Evolutionary conservation across 2,113 vertebrate genomes (phyloP).

Genomic region (Phalacrocorax brasilianus): DNA sequence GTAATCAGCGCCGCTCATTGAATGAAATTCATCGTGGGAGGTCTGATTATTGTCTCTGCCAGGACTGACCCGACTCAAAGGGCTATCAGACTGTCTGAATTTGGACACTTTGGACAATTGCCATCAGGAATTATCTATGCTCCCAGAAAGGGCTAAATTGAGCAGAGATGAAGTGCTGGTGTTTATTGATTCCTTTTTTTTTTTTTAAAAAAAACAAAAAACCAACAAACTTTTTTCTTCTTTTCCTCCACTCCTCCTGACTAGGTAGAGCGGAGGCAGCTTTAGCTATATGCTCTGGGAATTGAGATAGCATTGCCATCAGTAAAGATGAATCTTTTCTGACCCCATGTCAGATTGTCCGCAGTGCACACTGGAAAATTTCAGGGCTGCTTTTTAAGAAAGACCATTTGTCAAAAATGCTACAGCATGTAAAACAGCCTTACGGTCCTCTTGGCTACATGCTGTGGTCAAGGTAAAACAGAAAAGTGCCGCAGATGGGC

Average conservation of each 20-base stretch:
- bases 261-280: neutral
- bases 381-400: neutral
- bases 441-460: fast-evolving
- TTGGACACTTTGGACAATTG: slow-evolving; percentile 48
- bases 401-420: neutral
- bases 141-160: slow-evolving; percentile 57
- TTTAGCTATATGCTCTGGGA: neutral
- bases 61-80: slow-evolving; percentile 53
- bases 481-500: neutral
- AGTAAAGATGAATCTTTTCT: neutral
- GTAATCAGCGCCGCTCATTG: neutral
- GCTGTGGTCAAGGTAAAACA: neutral
- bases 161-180: slow-evolving; percentile 54
- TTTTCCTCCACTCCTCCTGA: neutral
- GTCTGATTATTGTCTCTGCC: slow-evolving; percentile 52
- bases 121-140: slow-evolving; percentile 48
- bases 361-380: neutral
- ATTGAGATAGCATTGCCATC: neutral
- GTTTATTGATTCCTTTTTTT: slow-evolving; percentile 35
- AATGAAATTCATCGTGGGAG: slow-evolving; percentile 53
- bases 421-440: fast-evolving
- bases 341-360: neutral
- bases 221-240: neutral
- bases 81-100: slow-evolving; percentile 57
- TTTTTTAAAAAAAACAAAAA: neutral